These are phyloP conservation scores for Monopterus albus DNA, from an alignment of 2,113 vertebrate genomes.

Conservation along the genomic window DNA sequence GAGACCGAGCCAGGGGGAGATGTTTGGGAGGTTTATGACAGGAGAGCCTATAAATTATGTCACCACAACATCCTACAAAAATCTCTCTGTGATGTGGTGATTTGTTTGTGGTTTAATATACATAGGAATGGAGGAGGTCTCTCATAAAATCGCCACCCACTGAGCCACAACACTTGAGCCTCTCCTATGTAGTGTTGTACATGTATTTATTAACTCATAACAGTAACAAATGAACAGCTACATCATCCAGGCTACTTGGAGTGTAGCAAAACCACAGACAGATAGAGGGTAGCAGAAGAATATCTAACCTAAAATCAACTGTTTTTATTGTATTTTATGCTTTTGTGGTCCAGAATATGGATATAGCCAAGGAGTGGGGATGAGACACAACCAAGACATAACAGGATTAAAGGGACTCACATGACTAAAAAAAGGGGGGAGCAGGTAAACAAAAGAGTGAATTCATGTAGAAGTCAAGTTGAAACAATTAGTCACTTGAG, in stretches of 20 bases:
- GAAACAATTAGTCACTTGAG: too few relatives aligned
- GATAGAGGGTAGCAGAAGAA: not conserved
- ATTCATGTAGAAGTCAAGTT: too few relatives aligned
- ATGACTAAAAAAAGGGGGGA: not conserved
- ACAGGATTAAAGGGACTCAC: conserved; percentile 19
- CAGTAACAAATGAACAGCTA: conserved; percentile 53
- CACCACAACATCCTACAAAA: conserved; percentile 42
- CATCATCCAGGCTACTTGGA: conserved; percentile 49
- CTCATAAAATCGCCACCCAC: conserved; percentile 61
- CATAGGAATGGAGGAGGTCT: conserved; percentile 51
- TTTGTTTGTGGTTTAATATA: conserved; percentile 59
- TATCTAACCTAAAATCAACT: conserved; percentile 1
- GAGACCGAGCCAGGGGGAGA: not conserved
- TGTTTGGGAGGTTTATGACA: conserved; percentile 53
- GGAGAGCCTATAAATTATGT: conserved; percentile 66
- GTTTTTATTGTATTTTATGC: conserved; percentile 34
- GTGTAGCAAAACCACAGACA: conserved; percentile 17
- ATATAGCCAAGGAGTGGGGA: not conserved
- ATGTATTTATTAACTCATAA: conserved; percentile 70
- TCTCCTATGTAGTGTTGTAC: conserved; percentile 61
- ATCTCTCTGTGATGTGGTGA: conserved; percentile 67
- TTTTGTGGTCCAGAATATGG: conserved; percentile 29
- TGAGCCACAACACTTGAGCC: conserved; percentile 55
- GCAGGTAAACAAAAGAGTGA: not conserved
- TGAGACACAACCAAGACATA: conserved; percentile 5